Base-by-base conservation (phyloP, 2,888 invertebrate genomes). In the Ectobius pallidus region DNA sequence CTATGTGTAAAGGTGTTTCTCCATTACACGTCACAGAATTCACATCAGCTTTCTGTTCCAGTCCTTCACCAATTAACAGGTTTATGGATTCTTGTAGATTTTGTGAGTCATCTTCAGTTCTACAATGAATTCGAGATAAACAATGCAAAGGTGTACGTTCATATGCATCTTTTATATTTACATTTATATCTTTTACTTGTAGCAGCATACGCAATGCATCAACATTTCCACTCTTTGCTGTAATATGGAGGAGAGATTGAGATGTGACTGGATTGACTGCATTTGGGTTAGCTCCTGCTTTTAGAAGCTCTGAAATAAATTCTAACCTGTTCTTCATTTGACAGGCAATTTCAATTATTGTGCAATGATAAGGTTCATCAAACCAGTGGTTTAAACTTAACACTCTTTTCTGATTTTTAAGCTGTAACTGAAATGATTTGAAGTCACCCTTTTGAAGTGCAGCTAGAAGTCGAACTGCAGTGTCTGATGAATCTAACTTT, bases 251-350 rank as follows among this genome's bases (percentile, higher is more conserved):
- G 1, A 65, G 46, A 2, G 65, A 30, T 27, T 46, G 65, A 32
- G 58, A 58, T 30, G 58, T 65, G 22, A 44, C n/a, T 25, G 65
- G 46, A n/a, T 65, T 65, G 18, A 65, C 14, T 20, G 30, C 18
- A n/a, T 65, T 65, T 3, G 65, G 65, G 30, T 65, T 65, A 11
- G 46, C 65, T 6, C 65, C 65, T 16, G 27, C 46, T 27, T 65
- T 46, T 25, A 65, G 9, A 3, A 65, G 65, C 25, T 25, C 9
- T 11, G 1, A 27, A 1, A 65, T 16, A 27, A 30, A 65, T 14
- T 65, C 14, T 9, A n/a, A 16, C 16, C 65, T 42, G 18, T 44
- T 30, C 18, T 46, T 27, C 27, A 65, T 22, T 30, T 44, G 18
- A n/a, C 44, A 27, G 30, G 65, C 65, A 14, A 65, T 46, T 46